Evolutionary conservation across 2,888 invertebrate genomes (phyloP), one percentile per base, ranked within the genome.

Genomic region (Sipha maydis): DNA sequence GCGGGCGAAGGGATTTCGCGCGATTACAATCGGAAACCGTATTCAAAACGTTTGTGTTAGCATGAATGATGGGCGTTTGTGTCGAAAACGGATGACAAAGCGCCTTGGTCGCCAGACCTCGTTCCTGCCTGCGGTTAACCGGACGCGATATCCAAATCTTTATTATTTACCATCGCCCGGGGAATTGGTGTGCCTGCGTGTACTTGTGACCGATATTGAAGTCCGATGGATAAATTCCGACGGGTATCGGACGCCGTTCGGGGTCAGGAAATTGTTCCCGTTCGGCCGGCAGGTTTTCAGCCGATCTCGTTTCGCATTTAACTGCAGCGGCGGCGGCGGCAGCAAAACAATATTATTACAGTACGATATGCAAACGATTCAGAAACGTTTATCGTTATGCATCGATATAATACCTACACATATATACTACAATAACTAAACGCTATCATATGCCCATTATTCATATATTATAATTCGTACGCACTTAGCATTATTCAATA

Each of bases 11-110:
- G 80, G n/a, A n/a, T 41, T 67, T 80, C 56, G 80, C 56, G 80
- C 80, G 80, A 88, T 80, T 86, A 86, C 86, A 86, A 85, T 86
- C 79, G 86, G 86, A 78, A 86, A 86, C 73, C 73, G 88, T 80
- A 86, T 86, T 86, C 71, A 79, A 86, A 79, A 73, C 80, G 86
- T 80, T 86, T 73, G 86, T n/a, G 86, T 78, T 69, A 48, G 31
- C 77, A 67, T 78, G 78, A 85, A 85, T 75, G 85, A 85, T 78
- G 85, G 69, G 34, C 77, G 85, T 78, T 78, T 31, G 85, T 48
- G 67, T 67, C 77, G 85, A 85, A 77, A 85, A 85, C 85, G 69
- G 71, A 79, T 79, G 85, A 86, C 69, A 85, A 85, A 85, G 79
- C 80, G 86, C 80, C 80, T 73, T 80, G 71, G 77, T 14, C 71